Evolutionary conservation across 2,888 invertebrate genomes (phyloP), one percentile per base, ranked within the genome.

Genomic region (Helobdella robusta): DNA sequence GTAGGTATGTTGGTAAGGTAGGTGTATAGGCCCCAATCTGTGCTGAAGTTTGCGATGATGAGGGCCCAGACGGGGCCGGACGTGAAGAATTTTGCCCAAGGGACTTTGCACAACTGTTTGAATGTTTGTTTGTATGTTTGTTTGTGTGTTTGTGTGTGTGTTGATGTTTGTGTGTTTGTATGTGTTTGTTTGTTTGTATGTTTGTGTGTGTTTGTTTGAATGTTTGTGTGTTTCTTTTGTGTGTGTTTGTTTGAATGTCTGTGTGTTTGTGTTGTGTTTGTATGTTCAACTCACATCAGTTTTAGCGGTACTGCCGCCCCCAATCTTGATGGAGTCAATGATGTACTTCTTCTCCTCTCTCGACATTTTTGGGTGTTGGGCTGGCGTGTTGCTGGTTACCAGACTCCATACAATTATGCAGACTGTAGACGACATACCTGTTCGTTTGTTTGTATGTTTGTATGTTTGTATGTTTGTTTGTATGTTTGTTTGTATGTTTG

Each of bases 381-480:
- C 50, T 8, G 69, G 83, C n/a, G 78, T 80, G 70, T 84, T 84
- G 70, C 82, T 83, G 30, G 83, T 80, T 34, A 82, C 68, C 46
- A 80, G 74, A 70, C 78, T 74, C 80, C 83, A 82, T 8, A 78
- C 69, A 1, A 80, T 67, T 36, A 80, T 76, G 80, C 83, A 82
- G 8, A 82, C 73, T 77, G 67, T 28, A 11, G 70, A 44, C 0
- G 58, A 36, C 8, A 64, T 44, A 28, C 68, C 68, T 68, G 56
- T 8, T 25, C n/a, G n/a, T n/a, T n/a, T n/a, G n/a, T n/a, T n/a
- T n/a, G n/a, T n/a, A n/a, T n/a, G n/a, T n/a, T n/a, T n/a, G n/a
- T n/a, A n/a, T n/a, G n/a, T n/a, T n/a, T n/a, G n/a, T n/a, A n/a
- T n/a, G n/a, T n/a, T n/a, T n/a, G n/a, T n/a, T n/a, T n/a, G n/a